Conservation (phyloP, 2,797 vertebrate species). For the Lutjanus argentimaculatus region DNA sequence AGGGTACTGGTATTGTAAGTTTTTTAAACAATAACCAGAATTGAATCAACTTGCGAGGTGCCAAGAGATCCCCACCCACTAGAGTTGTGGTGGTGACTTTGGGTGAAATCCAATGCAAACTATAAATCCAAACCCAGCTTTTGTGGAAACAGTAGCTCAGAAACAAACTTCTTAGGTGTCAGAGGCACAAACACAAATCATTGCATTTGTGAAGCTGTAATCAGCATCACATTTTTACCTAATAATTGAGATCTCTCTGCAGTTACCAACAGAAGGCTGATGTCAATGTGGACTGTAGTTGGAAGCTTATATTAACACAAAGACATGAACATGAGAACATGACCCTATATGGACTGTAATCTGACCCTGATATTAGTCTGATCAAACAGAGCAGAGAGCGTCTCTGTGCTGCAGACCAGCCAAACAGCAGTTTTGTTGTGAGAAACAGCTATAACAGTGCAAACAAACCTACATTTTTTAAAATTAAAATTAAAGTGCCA, state of each 20-base stretch:
- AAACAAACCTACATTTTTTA: conserved; percentile 57
- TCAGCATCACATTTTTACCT: too few species aligned
- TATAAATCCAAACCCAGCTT: neutral
- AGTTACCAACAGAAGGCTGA: conserved; percentile 1
- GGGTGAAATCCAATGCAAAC: neutral
- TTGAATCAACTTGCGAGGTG: too few species aligned
- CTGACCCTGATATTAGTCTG: neutral
- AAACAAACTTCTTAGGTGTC: neutral
- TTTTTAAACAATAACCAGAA: too few species aligned
- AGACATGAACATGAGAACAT: conserved; percentile 2
- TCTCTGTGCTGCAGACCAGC: conserved; percentile 7
- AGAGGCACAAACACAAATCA: too few species aligned
- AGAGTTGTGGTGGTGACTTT: neutral
- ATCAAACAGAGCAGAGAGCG: conserved; percentile 26
- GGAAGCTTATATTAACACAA: conserved; percentile 12
- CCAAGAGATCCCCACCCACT: too few species aligned
- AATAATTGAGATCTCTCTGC: neutral
- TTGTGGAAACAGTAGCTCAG: neutral
- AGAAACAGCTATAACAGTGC: conserved; percentile 46
- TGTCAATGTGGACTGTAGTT: neutral
- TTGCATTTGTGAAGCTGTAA: too few species aligned
- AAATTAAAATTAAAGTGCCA: conserved; percentile 64
- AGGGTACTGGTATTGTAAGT: too few species aligned
- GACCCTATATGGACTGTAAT: neutral
- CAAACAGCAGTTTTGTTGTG: conserved; percentile 29